These are phyloP conservation scores for Polydrusus tereticollis DNA, from an alignment of 2,888 invertebrate genomes.

Conservation along the genomic window DNA sequence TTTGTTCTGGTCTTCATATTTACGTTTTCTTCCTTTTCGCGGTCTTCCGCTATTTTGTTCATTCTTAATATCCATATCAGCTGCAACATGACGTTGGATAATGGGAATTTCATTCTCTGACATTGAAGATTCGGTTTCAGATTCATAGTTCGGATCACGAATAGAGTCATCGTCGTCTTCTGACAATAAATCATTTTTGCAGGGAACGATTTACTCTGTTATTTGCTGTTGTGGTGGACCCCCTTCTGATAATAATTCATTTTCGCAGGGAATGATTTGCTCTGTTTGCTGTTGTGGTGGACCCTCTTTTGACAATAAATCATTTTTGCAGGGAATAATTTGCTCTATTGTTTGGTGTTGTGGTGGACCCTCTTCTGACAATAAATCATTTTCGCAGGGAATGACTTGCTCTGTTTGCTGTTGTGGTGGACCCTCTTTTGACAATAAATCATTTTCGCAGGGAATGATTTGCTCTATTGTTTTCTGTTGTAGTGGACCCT, in stretches of 20 bases:
- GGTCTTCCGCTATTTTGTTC: conserved; percentile 12
- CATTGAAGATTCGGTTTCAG: not conserved
- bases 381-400: too few relatives aligned
- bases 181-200: not conserved
- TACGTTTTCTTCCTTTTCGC: conserved; percentile 40
- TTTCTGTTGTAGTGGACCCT: not conserved
- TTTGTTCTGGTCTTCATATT: conserved; percentile 33
- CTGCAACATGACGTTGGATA: not conserved
- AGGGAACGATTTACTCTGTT: too few relatives aligned
- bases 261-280: not conserved
- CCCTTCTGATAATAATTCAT: not conserved
- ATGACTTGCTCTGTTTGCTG: too few relatives aligned
- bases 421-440: too few relatives aligned
- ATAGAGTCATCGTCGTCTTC: not conserved
- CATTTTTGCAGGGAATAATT: not conserved
- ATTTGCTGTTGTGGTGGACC: too few relatives aligned
- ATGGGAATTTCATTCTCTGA: not conserved
- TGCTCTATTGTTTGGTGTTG: not conserved
- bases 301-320: not conserved
- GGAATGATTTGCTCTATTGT: too few relatives aligned
- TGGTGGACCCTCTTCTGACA: not conserved
- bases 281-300: not conserved
- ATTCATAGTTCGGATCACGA: not conserved
- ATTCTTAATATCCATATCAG: not conserved
- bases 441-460: not conserved